phyloP scores from a whole-genome alignment of 1,140 invertebrate genomes.

The Drosophila ercepeae region DNA sequence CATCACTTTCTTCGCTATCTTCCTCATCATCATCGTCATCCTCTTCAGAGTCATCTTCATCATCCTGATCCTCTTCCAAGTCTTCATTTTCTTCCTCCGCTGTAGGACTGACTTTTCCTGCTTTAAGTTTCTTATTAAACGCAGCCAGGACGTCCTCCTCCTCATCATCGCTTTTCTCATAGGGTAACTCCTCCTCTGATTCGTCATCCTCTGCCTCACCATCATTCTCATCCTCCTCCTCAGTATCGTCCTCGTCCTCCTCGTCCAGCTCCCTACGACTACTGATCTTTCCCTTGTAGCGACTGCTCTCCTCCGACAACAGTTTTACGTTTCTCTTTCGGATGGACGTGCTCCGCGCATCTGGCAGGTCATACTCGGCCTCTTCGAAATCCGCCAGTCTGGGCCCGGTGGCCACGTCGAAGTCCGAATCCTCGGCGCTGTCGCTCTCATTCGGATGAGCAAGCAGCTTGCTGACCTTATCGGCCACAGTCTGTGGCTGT shows the following conservation, averaged over 20 bases:
- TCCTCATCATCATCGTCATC: conserved; percentile 35
- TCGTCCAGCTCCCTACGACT: conserved; percentile 85
- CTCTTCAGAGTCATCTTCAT: background rate
- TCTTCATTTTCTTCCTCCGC: conserved; percentile 35
- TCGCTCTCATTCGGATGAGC: conserved; percentile 68
- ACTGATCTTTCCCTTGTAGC: conserved; percentile 89
- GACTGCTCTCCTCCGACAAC: conserved; percentile 88
- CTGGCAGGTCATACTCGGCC: conserved; percentile 86
- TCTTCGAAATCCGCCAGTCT: conserved; percentile 83
- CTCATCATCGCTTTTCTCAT: conserved; percentile 70
- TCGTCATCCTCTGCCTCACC: conserved; percentile 44
- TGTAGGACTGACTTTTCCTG: conserved; percentile 1
- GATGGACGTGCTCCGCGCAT: conserved; percentile 85
- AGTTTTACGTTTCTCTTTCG: conserved; percentile 87
- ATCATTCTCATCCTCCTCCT: conserved; percentile 71
- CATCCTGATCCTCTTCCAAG: background rate
- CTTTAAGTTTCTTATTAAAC: conserved; percentile 41
- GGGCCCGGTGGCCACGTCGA: conserved; percentile 60
- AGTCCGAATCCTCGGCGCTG: conserved; percentile 55
- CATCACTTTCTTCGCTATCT: conserved; percentile 50
- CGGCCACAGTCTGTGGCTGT: conserved; percentile 61
- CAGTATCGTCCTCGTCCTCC: conserved; percentile 42
- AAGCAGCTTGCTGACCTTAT: conserved; percentile 64
- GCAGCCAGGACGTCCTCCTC: conserved; percentile 37
- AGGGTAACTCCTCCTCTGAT: conserved; percentile 47